phyloP scores from a whole-genome alignment of 2,888 invertebrate species.

The Synergus umbraculus region DNA sequence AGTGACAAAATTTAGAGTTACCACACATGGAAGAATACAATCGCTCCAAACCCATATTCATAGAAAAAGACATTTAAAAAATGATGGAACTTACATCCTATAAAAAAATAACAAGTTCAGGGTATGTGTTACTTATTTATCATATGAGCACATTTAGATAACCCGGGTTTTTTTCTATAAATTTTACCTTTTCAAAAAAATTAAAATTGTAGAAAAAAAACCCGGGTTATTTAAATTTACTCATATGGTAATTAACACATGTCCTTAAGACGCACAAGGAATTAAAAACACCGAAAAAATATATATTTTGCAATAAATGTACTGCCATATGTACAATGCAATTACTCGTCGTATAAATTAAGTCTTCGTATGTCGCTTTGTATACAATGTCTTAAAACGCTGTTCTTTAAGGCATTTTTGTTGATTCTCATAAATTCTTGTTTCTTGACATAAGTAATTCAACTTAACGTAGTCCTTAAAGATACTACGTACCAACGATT shows the following conservation, averaged over 20 bases:
- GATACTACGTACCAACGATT: conserved; percentile 16
- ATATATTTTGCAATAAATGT: conserved; percentile 67
- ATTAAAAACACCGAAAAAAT: conserved; percentile 66
- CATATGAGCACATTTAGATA: too few relatives aligned
- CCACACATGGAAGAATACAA: conserved; percentile 47
- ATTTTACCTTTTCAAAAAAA: too few relatives aligned
- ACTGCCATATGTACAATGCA: conserved; percentile 73
- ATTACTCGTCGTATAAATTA: conserved; percentile 67
- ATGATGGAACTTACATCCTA: conserved; percentile 47
- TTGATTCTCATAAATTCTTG: conserved; percentile 46
- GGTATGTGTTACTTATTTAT: too few relatives aligned
- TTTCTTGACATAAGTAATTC: conserved; percentile 42
- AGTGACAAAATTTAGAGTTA: conserved; percentile 17
- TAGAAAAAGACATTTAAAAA: conserved; percentile 48
- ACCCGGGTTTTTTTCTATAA: too few relatives aligned
- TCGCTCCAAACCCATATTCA: conserved; percentile 46
- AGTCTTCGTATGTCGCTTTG: conserved; percentile 54
- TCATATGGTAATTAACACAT: conserved; percentile 32
- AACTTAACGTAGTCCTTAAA: conserved; percentile 34
- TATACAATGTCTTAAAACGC: conserved; percentile 50
- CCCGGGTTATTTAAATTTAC: too few relatives aligned
- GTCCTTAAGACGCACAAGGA: conserved; percentile 50
- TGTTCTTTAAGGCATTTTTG: conserved; percentile 44
- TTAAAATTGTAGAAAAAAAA: too few relatives aligned
- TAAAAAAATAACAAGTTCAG: conserved; percentile 37